These are phyloP conservation scores for Sebastes minor DNA, from an alignment of 2,797 vertebrate species.

Conservation along the genomic window DNA sequence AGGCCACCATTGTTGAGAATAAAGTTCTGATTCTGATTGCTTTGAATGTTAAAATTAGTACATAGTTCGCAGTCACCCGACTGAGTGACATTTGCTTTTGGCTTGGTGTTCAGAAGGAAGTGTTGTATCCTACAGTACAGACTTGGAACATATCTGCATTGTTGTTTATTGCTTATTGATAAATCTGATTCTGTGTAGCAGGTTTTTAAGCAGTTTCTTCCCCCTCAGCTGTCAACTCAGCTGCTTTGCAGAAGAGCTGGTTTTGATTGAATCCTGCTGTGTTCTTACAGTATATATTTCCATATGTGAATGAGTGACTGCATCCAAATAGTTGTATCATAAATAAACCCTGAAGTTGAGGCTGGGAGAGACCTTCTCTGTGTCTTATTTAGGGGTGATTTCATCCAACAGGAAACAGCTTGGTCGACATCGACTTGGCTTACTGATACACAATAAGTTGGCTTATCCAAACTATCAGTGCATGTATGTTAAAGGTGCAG, in stretches of 20 bases:
- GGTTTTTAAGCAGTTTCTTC: neutral
- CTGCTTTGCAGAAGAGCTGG: too few relatives aligned
- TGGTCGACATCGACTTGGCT: rapidly evolving
- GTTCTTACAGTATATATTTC: neutral
- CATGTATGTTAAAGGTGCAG: neutral
- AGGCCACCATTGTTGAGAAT: too few relatives aligned
- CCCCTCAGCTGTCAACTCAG: neutral
- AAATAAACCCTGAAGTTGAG: neutral
- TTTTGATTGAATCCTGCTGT: slow-evolving; percentile 1
- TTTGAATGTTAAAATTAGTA: too few relatives aligned
- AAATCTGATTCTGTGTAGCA: neutral
- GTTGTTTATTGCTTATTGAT: neutral
- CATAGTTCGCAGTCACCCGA: too few relatives aligned
- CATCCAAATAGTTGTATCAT: neutral
- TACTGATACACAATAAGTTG: neutral
- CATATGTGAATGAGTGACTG: slow-evolving; percentile 1
- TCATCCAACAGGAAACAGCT: slow-evolving; percentile 9
- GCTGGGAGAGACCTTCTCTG: neutral
- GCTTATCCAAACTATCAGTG: neutral
- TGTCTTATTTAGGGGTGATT: slow-evolving; percentile 1
- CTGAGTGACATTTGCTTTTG: too few relatives aligned
- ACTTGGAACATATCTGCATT: neutral
- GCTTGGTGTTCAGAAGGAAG: neutral
- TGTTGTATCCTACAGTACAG: neutral
- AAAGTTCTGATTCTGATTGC: too few relatives aligned